Percentiles rank a stretch among this genome's conserved stretches.
phyloP scores from a whole-genome alignment of 2,888 invertebrate genomes.

The Coecobrya sp. region DNA sequence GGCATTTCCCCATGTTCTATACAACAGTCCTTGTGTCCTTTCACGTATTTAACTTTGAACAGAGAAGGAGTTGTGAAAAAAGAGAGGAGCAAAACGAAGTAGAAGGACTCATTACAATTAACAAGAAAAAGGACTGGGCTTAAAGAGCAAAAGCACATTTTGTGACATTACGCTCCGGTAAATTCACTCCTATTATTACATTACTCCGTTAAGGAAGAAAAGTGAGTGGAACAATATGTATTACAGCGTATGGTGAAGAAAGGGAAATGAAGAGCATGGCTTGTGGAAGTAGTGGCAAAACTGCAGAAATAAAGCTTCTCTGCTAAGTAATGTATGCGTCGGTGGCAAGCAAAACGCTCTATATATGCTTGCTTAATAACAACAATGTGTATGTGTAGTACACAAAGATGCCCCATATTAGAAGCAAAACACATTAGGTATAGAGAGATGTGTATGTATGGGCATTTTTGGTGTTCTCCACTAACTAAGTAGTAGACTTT shows the following conservation, averaged over 20 bases:
- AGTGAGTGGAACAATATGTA: conserved; percentile 75
- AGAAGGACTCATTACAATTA: conserved; percentile 75
- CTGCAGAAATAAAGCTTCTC: neutral
- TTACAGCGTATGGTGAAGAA: conserved; percentile 60
- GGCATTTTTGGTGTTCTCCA: neutral
- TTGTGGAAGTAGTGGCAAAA: conserved; percentile 1
- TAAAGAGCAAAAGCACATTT: conserved; percentile 77
- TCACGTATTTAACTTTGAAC: conserved; percentile 32
- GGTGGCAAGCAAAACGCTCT: neutral
- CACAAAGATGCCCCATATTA: neutral
- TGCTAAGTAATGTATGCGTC: neutral
- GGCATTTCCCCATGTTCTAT: neutral
- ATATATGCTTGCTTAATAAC: neutral
- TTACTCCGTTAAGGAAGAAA: conserved; percentile 49
- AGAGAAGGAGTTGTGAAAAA: conserved; percentile 12
- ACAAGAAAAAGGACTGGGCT: conserved; percentile 72
- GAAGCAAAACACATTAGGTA: neutral
- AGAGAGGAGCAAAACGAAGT: conserved; percentile 49
- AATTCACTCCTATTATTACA: conserved; percentile 76
- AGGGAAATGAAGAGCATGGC: conserved; percentile 1
- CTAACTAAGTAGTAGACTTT: neutral
- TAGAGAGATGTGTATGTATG: neutral
- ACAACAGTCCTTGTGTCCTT: neutral
- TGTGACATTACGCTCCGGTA: conserved; percentile 76
- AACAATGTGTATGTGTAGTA: conserved; percentile 16